Conservation (phyloP, 2,113 vertebrate species). For the Scartelaos histophorus region DNA sequence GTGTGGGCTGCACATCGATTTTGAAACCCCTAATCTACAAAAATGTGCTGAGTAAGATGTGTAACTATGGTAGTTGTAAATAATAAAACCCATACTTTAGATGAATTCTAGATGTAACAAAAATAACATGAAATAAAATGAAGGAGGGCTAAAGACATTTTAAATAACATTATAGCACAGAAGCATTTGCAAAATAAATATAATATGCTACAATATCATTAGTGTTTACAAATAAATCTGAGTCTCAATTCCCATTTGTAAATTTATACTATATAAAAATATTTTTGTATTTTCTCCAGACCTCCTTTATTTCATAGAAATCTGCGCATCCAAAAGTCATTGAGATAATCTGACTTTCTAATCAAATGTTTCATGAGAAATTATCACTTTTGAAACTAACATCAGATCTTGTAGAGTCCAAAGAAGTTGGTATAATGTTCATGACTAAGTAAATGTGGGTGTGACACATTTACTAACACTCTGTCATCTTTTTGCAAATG, state of each 20-base stretch:
- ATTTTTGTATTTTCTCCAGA: background rate
- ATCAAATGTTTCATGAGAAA: slow-evolving; percentile 15
- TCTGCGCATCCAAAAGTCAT: slow-evolving; percentile 14
- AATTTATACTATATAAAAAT: background rate
- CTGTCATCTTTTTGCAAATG: slow-evolving; percentile 54
- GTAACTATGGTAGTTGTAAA: slow-evolving; percentile 43
- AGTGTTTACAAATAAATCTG: slow-evolving; percentile 50
- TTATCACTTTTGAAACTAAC: background rate
- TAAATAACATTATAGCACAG: slow-evolving; percentile 2
- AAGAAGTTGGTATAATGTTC: slow-evolving; percentile 69
- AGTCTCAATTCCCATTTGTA: background rate
- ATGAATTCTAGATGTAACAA: background rate
- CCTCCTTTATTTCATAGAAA: background rate
- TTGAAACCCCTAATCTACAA: slow-evolving; percentile 6
- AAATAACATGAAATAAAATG: background rate
- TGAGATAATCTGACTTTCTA: slow-evolving; percentile 16
- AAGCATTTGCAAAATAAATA: slow-evolving; percentile 57
- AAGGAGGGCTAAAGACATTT: background rate
- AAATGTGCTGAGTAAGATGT: background rate
- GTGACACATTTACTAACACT: slow-evolving; percentile 71
- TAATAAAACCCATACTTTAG: background rate
- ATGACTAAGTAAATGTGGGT: slow-evolving; percentile 47
- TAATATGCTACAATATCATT: slow-evolving; percentile 37
- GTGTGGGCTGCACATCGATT: background rate
- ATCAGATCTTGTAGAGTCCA: slow-evolving; percentile 74